Evolutionary conservation across 2,888 invertebrate species (phyloP).

Genomic region (Lamproptera curius): DNA sequence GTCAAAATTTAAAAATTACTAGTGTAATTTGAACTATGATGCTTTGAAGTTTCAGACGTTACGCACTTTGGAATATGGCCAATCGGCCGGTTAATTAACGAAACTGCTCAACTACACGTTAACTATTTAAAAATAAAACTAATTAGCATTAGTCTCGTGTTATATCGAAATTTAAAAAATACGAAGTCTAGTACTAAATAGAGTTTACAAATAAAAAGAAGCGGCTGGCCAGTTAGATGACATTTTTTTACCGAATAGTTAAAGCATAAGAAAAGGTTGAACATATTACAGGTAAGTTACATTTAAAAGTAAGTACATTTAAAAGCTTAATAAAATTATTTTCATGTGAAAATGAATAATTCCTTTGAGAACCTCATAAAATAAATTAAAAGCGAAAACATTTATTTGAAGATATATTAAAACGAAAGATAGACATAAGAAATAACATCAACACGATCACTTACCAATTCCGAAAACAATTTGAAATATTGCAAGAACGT

Average conservation of each 20-base stretch:
- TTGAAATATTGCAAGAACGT: constrained; percentile 8
- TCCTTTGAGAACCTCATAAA: background rate
- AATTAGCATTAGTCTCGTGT: constrained; percentile 18
- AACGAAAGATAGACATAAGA: background rate
- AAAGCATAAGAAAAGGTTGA: background rate
- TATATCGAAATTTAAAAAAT: too few relatives aligned
- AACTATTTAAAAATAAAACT: constrained; percentile 23
- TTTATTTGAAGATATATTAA: too few relatives aligned
- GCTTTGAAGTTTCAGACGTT: constrained; percentile 6
- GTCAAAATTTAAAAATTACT: too few relatives aligned
- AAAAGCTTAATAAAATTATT: background rate
- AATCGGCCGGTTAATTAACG: constrained; percentile 20
- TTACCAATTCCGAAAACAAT: constrained; percentile 4
- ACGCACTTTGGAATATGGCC: constrained; percentile 23
- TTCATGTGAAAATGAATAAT: background rate
- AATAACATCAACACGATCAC: background rate
- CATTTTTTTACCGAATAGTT: too few relatives aligned
- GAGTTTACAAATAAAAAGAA: too few relatives aligned
- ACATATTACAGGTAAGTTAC: background rate
- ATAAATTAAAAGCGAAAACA: too few relatives aligned
- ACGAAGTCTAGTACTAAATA: too few relatives aligned
- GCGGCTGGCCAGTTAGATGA: too few relatives aligned
- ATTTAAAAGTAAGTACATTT: background rate
- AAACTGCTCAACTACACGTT: constrained; percentile 14
- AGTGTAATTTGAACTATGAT: too few relatives aligned